Evolutionary conservation across 1,140 invertebrate species (phyloP).

Genomic region (Grapholita molesta): DNA sequence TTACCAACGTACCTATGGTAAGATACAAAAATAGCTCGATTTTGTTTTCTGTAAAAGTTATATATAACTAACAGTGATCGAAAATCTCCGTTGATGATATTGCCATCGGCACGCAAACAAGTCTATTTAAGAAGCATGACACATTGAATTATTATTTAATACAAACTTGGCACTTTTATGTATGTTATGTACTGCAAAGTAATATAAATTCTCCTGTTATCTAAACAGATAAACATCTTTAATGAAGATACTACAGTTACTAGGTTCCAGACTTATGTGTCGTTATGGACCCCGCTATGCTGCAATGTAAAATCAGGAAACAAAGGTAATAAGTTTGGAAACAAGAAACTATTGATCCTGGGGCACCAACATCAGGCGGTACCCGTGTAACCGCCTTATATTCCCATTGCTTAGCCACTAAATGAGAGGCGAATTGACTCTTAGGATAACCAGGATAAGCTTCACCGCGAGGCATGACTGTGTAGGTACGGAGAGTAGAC

Average conservation of each 20-base stretch:
- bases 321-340: slow-evolving; percentile 11
- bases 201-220: background rate
- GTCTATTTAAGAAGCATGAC: too few relatives aligned
- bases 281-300: background rate
- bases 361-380: background rate
- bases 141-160: too few relatives aligned
- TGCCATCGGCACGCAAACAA: too few relatives aligned
- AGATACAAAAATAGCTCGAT: background rate
- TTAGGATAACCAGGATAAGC: background rate
- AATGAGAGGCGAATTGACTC: background rate
- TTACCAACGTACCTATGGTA: background rate
- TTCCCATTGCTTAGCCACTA: background rate
- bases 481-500: background rate
- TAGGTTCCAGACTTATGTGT: background rate
- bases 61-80: too few relatives aligned
- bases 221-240: background rate
- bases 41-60: too few relatives aligned
- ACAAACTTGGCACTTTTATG: too few relatives aligned
- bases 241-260: background rate
- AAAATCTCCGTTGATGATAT: too few relatives aligned
- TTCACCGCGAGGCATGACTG: background rate
- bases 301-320: background rate
- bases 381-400: background rate
- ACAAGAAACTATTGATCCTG: slow-evolving; percentile 11
- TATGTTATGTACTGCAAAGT: too few relatives aligned